A percentile compares a stretch with the other conserved stretches of the same genome.
Evolutionary conservation across 2,113 vertebrate genomes (phyloP).

Genomic region (Crocuta crocuta): DNA sequence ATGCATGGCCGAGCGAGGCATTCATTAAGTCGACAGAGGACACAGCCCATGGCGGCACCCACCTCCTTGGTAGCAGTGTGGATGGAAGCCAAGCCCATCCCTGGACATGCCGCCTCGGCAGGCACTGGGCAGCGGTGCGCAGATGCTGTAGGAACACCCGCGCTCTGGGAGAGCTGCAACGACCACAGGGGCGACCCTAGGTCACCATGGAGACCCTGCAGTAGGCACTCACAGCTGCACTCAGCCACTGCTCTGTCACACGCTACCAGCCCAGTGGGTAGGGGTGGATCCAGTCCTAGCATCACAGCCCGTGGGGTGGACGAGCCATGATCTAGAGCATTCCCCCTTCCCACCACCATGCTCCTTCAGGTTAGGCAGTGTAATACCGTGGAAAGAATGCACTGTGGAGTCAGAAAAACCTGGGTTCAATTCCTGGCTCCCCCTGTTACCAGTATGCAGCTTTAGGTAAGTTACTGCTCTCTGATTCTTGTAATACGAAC

Average conservation of each 20-base stretch:
- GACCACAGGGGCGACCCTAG: neutral
- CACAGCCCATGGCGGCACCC: accelerated
- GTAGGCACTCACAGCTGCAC: accelerated
- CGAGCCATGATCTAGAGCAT: accelerated
- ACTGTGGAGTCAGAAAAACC: neutral
- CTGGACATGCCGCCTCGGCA: neutral
- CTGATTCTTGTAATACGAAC: neutral
- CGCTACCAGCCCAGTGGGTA: neutral
- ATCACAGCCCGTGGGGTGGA: neutral
- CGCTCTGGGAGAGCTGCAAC: neutral
- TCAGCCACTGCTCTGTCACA: accelerated
- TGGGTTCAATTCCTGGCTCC: neutral
- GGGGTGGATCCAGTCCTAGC: neutral
- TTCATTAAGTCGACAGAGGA: neutral
- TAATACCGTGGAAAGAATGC: neutral
- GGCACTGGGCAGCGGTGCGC: neutral
- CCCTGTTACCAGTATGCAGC: neutral
- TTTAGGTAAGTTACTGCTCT: neutral
- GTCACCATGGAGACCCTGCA: neutral
- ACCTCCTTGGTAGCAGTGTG: neutral
- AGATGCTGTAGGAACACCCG: neutral
- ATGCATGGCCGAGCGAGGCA: neutral
- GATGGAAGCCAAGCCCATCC: neutral
- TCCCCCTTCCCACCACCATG: neutral
- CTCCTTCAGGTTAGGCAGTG: neutral